A percentile compares a stretch with the other conserved stretches of the same genome.
Evolutionary conservation across 2,113 vertebrate genomes (phyloP).

Genomic region (Fulica atra): DNA sequence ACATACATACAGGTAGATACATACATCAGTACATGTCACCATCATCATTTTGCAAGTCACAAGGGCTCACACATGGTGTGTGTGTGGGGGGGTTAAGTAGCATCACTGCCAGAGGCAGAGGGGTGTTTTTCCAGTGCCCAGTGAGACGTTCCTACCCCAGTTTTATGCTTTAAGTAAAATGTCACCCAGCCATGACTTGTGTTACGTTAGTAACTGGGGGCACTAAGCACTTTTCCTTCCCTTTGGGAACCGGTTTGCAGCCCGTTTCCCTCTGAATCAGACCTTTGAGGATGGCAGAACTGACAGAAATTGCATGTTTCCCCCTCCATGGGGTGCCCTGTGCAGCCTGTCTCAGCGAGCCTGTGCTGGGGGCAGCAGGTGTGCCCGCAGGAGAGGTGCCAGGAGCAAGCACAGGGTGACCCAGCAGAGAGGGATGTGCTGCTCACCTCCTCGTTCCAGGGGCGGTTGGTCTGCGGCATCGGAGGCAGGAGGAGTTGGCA

Average conservation of each 20-base stretch:
- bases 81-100: neutral
- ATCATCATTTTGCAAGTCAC: neutral
- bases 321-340: fast-evolving
- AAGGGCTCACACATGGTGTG: neutral
- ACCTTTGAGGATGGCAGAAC: neutral
- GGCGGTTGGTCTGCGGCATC: fast-evolving
- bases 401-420: neutral
- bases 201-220: neutral
- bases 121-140: neutral
- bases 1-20: too few species aligned
- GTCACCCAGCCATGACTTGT: neutral
- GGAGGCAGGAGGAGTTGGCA: neutral
- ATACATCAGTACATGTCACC: too few species aligned
- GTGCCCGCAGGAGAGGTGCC: neutral
- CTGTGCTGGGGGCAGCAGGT: neutral
- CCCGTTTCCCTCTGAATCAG: neutral
- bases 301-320: fast-evolving
- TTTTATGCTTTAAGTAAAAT: neutral
- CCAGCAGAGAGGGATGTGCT: fast-evolving
- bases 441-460: neutral
- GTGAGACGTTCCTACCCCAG: neutral
- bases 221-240: neutral
- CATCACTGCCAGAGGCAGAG: neutral
- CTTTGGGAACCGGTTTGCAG: neutral
- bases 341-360: neutral